Evolutionary conservation across 2,797 vertebrate genomes (phyloP).

Genomic region (Steatocranus sp.): DNA sequence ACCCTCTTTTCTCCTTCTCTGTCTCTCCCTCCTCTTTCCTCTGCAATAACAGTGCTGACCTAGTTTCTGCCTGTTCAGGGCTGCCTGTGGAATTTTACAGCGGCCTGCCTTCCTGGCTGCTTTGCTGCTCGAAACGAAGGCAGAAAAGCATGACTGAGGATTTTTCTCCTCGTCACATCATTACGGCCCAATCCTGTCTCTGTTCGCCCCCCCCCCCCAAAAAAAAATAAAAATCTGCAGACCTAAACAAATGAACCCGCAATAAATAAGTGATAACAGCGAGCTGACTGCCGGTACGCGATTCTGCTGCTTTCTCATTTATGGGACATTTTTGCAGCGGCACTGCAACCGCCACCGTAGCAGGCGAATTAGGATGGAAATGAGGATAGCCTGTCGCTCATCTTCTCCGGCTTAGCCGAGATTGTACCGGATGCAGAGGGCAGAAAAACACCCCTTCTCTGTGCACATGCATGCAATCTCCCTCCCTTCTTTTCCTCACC

Average conservation of each 20-base stretch:
- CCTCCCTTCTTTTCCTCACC: constrained; percentile 15
- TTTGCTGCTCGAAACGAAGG: constrained; percentile 75
- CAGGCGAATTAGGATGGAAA: constrained; percentile 63
- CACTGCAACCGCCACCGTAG: constrained; percentile 16
- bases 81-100: constrained; percentile 90
- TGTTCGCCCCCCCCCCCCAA: background rate
- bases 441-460: constrained; percentile 58
- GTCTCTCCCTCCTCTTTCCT: constrained; percentile 73
- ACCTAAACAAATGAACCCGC: constrained; percentile 9
- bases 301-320: constrained; percentile 9
- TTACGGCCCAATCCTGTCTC: constrained; percentile 50
- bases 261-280: constrained; percentile 28
- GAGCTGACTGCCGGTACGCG: background rate
- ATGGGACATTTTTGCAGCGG: background rate
- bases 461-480: constrained; percentile 49
- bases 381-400: constrained; percentile 52
- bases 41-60: constrained; percentile 89
- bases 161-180: constrained; percentile 75
- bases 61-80: constrained; percentile 86
- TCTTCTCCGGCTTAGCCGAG: constrained; percentile 58
- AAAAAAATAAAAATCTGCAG: background rate
- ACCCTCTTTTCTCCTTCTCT: constrained; percentile 21
- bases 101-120: constrained; percentile 80
- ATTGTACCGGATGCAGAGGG: constrained; percentile 66
- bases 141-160: constrained; percentile 82